Base-by-base conservation (phyloP, 37 sponge, comb jelly and placozoan genomes). In the Ephydatia muelleri region DNA sequence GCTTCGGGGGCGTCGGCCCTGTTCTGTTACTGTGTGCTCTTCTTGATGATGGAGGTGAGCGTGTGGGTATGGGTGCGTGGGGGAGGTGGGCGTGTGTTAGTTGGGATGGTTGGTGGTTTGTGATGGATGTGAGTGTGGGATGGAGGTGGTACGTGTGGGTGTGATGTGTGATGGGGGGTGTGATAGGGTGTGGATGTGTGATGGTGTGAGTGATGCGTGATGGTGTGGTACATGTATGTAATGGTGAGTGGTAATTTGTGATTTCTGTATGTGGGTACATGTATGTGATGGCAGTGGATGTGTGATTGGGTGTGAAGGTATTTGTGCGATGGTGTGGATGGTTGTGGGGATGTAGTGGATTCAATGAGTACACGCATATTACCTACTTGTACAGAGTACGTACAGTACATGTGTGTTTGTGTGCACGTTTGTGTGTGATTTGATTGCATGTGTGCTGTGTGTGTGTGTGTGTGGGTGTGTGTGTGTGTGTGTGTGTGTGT, bases 41-140 rank as follows among this genome's bases (percentile, higher is more conserved):
- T 91, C 73, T 85, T 94, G 9, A 86, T 94, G 1, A 92, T 92
- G 27, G 80, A 94, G 49, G 94, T 94, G 69, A 78, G 91, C 3
- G 48, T 28, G 38, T 35, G 33, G 2, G 30, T 37, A 3, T 48
- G 34, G 12, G 57, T 67, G 25, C 0, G 64, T 70, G 6, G 43
- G 1, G 57, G 1, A 21, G 12, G 57, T 57, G 57, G 1, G 57
- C 0, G 57, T 57, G 57, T 57, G 57, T 13, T n/a, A n/a, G n/a
- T n/a, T n/a, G n/a, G n/a, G n/a, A n/a, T n/a, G n/a, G n/a, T n/a
- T n/a, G n/a, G n/a, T n/a, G n/a, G n/a, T n/a, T n/a, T n/a, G n/a
- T n/a, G n/a, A n/a, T n/a, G 16, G 12, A 57, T 14, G 19, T 13
- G 57, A 1, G 19, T 1, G 19, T 57, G 57, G 12, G 19, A 21